Base-by-base conservation (phyloP, 1,140 invertebrate species). In the Bombus vancouverensis region DNA sequence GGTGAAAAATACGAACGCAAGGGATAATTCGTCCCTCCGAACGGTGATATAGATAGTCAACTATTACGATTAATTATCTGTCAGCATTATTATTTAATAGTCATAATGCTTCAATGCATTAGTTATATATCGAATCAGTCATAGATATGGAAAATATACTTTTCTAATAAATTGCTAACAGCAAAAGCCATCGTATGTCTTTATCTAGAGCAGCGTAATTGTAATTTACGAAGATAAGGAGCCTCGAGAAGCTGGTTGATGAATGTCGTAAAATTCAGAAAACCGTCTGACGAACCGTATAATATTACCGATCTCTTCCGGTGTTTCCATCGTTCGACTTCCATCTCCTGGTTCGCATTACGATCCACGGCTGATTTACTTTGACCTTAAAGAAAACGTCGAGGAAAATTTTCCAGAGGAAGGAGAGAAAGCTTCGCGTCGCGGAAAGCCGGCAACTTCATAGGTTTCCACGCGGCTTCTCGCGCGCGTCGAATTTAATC, bases 401-500 rank as follows among this genome's bases (percentile, higher is more conserved):
- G 66, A 2, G 13, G 44, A 71, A 68, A 79, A 39, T 71, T 81
- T 53, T 28, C 15, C 42, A 6, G n/a, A 22, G 42, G 22, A 8
- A 44, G n/a, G 12, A 73, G n/a, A 10, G 76, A 42, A 4, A 42
- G 70, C 10, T 8, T 2, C 6, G 70, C 42, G 65, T 37, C 78
- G 78, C 65, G 66, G 18, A 57, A 71, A 71, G 34, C 42, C 25
- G 12, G 15, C 44, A 37, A 57, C 42, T 71, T 81, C 65, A 72
- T 59, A 59, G 68, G 66, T 72, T 81, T 81, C 66, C 34, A 15
- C 34, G 66, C 28, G 34, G 79, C 66, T 81, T 81, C 73, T 25
- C 68, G 65, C 66, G 28, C 42, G 42, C 42, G 25, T 70, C 65
- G 15, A 81, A 53, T 71, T 81, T 72, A 72, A 81, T 81, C 79